phyloP scores from a whole-genome alignment of 1,140 invertebrate species.

The Nymphalis io region DNA sequence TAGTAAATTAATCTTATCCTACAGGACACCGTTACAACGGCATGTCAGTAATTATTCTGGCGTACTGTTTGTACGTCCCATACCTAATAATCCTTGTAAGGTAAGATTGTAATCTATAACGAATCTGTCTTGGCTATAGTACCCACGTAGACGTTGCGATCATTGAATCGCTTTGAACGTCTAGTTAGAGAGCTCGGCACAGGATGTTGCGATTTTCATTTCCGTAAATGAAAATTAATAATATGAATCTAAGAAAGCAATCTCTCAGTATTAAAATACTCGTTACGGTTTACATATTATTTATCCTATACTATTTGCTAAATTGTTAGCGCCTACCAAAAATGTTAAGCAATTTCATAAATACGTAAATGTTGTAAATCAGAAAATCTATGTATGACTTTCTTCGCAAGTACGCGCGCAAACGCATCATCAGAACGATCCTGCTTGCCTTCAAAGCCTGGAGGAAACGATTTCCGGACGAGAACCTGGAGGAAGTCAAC shows the following conservation, averaged over 20 bases:
- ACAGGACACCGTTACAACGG: too few species aligned
- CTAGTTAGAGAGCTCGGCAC: background rate
- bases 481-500: too few species aligned
- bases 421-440: too few species aligned
- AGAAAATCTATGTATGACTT: too few species aligned
- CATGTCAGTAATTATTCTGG: background rate
- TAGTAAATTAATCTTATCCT: background rate
- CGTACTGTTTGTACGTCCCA: background rate
- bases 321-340: background rate
- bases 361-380: too few species aligned
- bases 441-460: too few species aligned
- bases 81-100: background rate
- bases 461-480: too few species aligned
- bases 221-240: slow-evolving; percentile 19
- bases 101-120: background rate
- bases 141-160: background rate
- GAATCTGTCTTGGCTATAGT: background rate
- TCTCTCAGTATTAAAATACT: too few species aligned
- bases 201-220: slow-evolving; percentile 19
- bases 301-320: too few species aligned
- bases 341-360: background rate
- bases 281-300: too few species aligned
- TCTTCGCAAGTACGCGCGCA: too few species aligned
- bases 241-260: too few species aligned
- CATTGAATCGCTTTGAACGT: background rate